Base-by-base conservation (phyloP, 2,113 vertebrate genomes). In the Saguinus midas region DNA sequence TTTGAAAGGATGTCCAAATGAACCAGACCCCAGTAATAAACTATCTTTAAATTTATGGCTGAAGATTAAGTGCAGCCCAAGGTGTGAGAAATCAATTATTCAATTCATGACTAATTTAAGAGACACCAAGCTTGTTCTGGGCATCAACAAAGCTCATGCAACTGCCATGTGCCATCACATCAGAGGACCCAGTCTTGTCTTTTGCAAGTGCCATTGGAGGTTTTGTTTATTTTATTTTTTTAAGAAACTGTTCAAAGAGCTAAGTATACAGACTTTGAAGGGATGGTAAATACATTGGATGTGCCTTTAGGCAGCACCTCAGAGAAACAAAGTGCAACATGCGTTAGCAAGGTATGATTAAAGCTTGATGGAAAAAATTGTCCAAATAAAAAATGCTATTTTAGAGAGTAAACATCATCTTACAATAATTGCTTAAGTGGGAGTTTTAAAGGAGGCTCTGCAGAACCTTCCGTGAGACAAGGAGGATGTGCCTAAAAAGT, bases 21-120 rank as follows among this genome's bases (percentile, higher is more conserved):
- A 95, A 61, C 72, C 40, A 94, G 40, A 58, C 90, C 86, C 91
- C 79, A 97, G 89, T 66, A 50, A 94, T n/a, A 97, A 93, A 80
- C 92, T 76, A 96, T 37, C 87, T 97, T 81, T 97, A 57, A 98
- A 95, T 79, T 91, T 94, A 76, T 25, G 96, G 84, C 13, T 83
- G 64, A 82, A 96, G 86, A 96, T 78, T 73, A 95, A 98, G 95
- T 50, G 61, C 55, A 61, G 93, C 79, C 68, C 95, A 97, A 73
- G 75, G 95, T 96, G 96, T 96, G 95, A 98, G 89, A 97, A 98
- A 96, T 98, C 94, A 98, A 97, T 85, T 98, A 98, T 97, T 98
- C 82, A 98, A 95, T 84, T 84, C 97, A 97, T 96, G 96, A 98
- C 97, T 98, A 97, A 98, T 97, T 95, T 64, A 97, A 32, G 61